phyloP scores from a whole-genome alignment of 1,140 invertebrate species.

The Musca vetustissima region DNA sequence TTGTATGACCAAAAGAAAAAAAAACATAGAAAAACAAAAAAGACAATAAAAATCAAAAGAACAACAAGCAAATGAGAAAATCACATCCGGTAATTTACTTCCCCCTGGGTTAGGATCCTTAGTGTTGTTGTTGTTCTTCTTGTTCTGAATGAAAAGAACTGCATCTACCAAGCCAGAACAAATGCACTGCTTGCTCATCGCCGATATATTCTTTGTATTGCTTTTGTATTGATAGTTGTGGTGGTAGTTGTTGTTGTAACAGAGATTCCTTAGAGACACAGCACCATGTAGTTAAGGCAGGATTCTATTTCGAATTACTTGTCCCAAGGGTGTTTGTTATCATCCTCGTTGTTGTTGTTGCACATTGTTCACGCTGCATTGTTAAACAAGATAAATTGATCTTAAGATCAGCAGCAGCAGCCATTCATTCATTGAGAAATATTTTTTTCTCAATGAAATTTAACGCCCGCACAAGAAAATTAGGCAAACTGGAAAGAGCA shows the following conservation, averaged over 20 bases:
- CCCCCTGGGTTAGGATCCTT: constrained; percentile 28
- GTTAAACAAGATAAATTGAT: constrained; percentile 20
- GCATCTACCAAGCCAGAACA: too few species aligned
- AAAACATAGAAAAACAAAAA: too few species aligned
- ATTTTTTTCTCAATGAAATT: constrained; percentile 46
- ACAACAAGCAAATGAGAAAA: constrained; percentile 51
- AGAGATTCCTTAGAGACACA: neutral
- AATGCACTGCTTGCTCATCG: too few species aligned
- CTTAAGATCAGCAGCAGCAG: constrained; percentile 4
- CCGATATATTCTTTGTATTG: too few species aligned
- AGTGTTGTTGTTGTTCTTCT: too few species aligned
- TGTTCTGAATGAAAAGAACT: too few species aligned
- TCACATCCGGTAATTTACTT: constrained; percentile 56
- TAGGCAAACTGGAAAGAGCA: constrained; percentile 37
- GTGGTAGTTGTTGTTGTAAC: neutral
- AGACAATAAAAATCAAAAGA: constrained; percentile 39
- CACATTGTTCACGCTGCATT: neutral
- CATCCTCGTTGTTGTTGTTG: neutral
- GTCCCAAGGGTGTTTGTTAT: too few species aligned
- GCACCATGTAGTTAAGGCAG: constrained; percentile 11
- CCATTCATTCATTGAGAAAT: neutral
- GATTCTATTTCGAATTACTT: neutral
- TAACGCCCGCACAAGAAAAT: constrained; percentile 42
- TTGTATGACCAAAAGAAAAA: too few species aligned
- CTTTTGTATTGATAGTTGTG: too few species aligned